These are phyloP conservation scores for Miltochrista miniata DNA, from an alignment of 2,888 invertebrate genomes.

Conservation along the genomic window DNA sequence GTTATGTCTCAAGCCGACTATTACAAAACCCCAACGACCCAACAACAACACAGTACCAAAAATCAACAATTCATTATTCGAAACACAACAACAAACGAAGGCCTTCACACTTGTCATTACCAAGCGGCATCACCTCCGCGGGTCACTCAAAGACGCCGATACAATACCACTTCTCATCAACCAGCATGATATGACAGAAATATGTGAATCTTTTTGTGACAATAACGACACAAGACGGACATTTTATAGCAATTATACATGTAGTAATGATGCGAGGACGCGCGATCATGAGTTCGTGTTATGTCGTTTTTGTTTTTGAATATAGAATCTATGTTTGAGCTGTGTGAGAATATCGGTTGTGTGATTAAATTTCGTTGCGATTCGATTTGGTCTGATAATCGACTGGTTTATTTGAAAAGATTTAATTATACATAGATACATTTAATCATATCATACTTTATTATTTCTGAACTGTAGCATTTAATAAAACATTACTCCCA, in stretches of 20 bases:
- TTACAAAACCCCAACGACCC: background rate
- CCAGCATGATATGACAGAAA: conserved; percentile 51
- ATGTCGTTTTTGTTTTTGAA: conserved; percentile 11
- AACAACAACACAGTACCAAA: background rate
- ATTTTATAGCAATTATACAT: conserved; percentile 46
- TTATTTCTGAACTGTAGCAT: too few relatives aligned
- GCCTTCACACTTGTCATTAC: conserved; percentile 25
- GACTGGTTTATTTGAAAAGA: background rate
- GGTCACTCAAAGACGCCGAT: conserved; percentile 41
- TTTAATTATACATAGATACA: background rate
- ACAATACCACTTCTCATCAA: conserved; percentile 51
- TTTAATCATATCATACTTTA: too few relatives aligned
- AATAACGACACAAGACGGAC: conserved; percentile 52
- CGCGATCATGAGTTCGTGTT: conserved; percentile 25
- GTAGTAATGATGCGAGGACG: conserved; percentile 36
- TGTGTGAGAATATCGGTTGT: conserved; percentile 18
- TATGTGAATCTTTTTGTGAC: conserved; percentile 52
- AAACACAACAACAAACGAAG: conserved; percentile 16
- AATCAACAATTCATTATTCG: conserved; percentile 7
- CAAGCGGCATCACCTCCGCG: conserved; percentile 14
- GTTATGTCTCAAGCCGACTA: background rate
- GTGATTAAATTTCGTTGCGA: conserved; percentile 8
- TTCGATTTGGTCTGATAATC: background rate
- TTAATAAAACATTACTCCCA: too few relatives aligned
- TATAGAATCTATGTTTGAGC: background rate